A percentile compares a stretch with the other conserved stretches of the same genome.
These are phyloP conservation scores for Geophilus truncorum DNA, from an alignment of 2,888 invertebrate genomes.

Conservation along the genomic window DNA sequence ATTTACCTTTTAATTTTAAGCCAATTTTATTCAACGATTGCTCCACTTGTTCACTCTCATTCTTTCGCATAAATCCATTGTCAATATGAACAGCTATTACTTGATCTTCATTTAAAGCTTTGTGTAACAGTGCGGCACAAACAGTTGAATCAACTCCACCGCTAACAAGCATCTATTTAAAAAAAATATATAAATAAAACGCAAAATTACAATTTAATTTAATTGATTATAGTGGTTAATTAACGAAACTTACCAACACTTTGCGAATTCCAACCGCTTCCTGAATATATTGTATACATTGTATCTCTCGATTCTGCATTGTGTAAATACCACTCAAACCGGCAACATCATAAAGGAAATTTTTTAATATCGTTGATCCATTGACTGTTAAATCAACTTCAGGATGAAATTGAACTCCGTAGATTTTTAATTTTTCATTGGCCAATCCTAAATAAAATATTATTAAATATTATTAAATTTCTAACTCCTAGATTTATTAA, in stretches of 20 bases:
- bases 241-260: conserved; percentile 68
- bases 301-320: conserved; percentile 75
- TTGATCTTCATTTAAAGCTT: conserved; percentile 81
- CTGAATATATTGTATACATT: conserved; percentile 87
- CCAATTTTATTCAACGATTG: conserved; percentile 75
- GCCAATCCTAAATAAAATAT: conserved; percentile 64
- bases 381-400: conserved; percentile 93
- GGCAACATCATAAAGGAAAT: conserved; percentile 89
- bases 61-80: conserved; percentile 97
- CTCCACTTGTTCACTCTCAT: conserved; percentile 85
- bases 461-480: not conserved
- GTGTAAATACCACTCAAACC: conserved; percentile 83
- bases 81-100: conserved; percentile 95
- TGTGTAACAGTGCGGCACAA: conserved; percentile 89
- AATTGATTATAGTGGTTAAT: conserved; percentile 1
- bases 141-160: conserved; percentile 99
- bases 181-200: not conserved
- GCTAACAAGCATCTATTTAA: conserved; percentile 86
- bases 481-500: not conserved
- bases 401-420: conserved; percentile 98
- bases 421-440: conserved; percentile 81
- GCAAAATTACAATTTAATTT: too few relatives aligned
- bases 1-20: conserved; percentile 62
- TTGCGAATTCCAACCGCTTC: conserved; percentile 85
- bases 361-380: conserved; percentile 84